Percentiles rank a stretch among this genome's conserved stretches.
Conservation (phyloP, 2,113 vertebrate species). For the Ceyx melanurus region DNA sequence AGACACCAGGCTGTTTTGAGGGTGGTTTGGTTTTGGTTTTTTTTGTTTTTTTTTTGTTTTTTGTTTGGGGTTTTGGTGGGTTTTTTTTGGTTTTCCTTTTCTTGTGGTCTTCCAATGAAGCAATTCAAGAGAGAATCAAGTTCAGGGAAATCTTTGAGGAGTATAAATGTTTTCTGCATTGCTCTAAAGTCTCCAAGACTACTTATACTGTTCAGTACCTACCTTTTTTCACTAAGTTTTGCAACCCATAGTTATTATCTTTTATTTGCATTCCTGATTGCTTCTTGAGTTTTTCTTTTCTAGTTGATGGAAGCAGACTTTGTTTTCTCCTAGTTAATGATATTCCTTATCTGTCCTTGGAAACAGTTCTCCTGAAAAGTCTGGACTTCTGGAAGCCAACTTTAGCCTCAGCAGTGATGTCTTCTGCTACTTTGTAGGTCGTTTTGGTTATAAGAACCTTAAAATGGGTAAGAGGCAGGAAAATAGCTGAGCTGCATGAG, state of each 20-base stretch:
- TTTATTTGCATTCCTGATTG: constrained; percentile 33
- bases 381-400: not conserved
- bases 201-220: not conserved
- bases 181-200: not conserved
- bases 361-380: not conserved
- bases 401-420: not conserved
- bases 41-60: not conserved
- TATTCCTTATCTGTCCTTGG: not conserved
- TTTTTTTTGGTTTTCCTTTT: not conserved
- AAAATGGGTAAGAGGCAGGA: not conserved
- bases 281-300: not conserved
- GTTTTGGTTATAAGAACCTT: not conserved
- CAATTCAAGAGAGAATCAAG: not conserved
- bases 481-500: not conserved
- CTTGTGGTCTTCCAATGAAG: not conserved
- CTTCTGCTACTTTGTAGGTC: not conserved
- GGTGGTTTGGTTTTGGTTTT: not conserved
- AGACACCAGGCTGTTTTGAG: not conserved
- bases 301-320: not conserved
- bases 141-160: not conserved
- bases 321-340: not conserved
- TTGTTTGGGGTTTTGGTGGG: not conserved
- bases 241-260: not conserved
- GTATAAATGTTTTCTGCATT: not conserved
- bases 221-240: not conserved